Conservation (phyloP, 2,888 invertebrate genomes). For the Rapana venosa region DNA sequence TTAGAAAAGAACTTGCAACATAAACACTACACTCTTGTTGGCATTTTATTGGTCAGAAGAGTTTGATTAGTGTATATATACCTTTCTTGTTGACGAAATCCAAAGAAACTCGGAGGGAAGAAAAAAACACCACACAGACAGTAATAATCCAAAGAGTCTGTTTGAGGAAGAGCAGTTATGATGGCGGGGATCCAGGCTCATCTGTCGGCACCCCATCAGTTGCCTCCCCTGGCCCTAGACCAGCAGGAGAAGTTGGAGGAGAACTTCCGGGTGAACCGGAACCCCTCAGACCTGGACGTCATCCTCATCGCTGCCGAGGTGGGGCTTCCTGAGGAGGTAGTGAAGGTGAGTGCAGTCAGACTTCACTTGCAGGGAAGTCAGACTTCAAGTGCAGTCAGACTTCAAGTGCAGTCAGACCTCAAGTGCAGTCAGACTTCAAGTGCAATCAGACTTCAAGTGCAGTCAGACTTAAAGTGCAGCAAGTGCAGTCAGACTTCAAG, state of each 20-base stretch:
- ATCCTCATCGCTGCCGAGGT: conserved; percentile 81
- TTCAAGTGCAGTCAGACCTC: conserved; percentile 40
- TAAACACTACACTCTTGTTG: too few relatives aligned
- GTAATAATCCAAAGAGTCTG: background rate
- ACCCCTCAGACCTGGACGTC: conserved; percentile 80
- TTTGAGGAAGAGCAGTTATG: too few relatives aligned
- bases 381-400: conserved; percentile 41
- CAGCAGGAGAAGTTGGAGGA: conserved; percentile 80
- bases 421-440: conserved; percentile 50
- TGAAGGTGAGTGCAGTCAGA: conserved; percentile 77
- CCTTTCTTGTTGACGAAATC: too few relatives aligned
- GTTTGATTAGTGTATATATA: too few relatives aligned
- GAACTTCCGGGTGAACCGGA: conserved; percentile 80
- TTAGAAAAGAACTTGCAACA: too few relatives aligned
- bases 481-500: conserved; percentile 50
- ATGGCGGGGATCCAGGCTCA: conserved; percentile 62
- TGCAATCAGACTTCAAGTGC: conserved; percentile 40
- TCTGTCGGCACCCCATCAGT: conserved; percentile 62
- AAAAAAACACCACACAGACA: background rate
- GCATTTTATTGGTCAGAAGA: too few relatives aligned
- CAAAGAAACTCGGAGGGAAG: too few relatives aligned
- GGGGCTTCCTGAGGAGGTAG: conserved; percentile 80
- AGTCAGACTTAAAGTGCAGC: too few relatives aligned
- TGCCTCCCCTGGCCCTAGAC: conserved; percentile 70
- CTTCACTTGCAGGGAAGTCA: too few relatives aligned